These are phyloP conservation scores for Phenacoccus solenopsis DNA, from an alignment of 1,140 invertebrate species.

Conservation along the genomic window DNA sequence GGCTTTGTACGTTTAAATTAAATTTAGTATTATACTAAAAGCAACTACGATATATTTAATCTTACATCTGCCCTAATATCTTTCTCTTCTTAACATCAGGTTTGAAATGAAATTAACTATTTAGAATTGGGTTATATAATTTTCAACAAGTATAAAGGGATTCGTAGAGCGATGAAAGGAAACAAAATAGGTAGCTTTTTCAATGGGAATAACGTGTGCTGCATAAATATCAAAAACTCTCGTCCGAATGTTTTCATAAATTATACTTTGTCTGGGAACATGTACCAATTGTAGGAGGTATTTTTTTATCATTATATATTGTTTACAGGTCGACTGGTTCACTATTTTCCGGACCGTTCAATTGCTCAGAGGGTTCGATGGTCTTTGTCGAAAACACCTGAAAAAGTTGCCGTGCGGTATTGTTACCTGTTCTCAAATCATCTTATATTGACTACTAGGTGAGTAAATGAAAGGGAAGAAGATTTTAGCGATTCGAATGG, in stretches of 20 bases:
- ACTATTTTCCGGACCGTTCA: conserved; percentile 1
- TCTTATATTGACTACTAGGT: conserved; percentile 63
- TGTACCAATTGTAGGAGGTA: neutral
- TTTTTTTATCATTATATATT: neutral
- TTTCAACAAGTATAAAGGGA: neutral
- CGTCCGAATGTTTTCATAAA: too few species aligned
- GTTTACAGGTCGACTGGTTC: conserved; percentile 4
- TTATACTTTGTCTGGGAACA: neutral
- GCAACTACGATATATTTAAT: neutral
- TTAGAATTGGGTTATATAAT: neutral
- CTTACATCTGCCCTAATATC: neutral
- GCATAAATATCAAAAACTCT: too few species aligned
- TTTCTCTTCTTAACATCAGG: neutral
- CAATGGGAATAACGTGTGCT: too few species aligned
- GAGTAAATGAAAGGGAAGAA: too few species aligned
- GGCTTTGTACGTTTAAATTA: neutral
- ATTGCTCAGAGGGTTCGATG: neutral
- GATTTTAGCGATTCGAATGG: too few species aligned
- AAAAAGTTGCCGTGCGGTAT: conserved; percentile 62
- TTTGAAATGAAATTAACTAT: neutral
- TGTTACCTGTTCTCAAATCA: conserved; percentile 84
- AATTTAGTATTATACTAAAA: neutral
- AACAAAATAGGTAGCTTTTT: too few species aligned
- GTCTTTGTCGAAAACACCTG: conserved; percentile 37
- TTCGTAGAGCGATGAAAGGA: too few species aligned